Base-by-base conservation (phyloP, 1,140 invertebrate genomes). In the Sarcophaga bullata region DNA sequence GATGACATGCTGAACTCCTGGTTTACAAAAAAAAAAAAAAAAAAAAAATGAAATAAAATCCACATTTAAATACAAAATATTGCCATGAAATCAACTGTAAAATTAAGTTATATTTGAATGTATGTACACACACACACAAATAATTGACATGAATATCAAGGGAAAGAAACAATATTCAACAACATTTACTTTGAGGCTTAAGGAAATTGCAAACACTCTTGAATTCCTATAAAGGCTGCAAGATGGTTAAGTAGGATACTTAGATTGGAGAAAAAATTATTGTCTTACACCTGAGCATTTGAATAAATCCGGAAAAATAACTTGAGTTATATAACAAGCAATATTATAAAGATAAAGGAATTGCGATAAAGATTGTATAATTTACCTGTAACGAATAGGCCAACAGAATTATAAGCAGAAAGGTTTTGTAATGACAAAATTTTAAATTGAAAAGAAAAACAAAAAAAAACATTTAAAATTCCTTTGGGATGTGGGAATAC, bases 331-430 rank as follows among this genome's bases (percentile, higher is more conserved):
- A n/a, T 58, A 58, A 15, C 13, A 13, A 68, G 19, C 1, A 37
- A 10, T n/a, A 68, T 17, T 68, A 8, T 68, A 68, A n/a, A 80
- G 68, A 52, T 73, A 80, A 68, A 82, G 54, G 76, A 80, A 76
- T 84, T 73, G 80, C 83, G 84, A 84, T 87, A 86, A 87, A 86
- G 88, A 89, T 89, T 89, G 88, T 88, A 89, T 89, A 89, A 89
- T 89, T 89, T 89, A 89, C 88, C 88, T 89, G 88, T 84, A 84
- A 82, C 47, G 84, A 89, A 84, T 86, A 86, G 88, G 88, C 84
- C 85, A 82, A 10, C 88, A 89, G 88, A 80, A 89, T 54, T 58
- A 6, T 1, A 47, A 81, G 62, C 11, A 68, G 19, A 6, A 58
- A 58, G n/a, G 13, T 68, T 19, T 68, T 25, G n/a, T 9, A 68